A percentile compares a stretch with the other conserved stretches of the same genome.
These are phyloP conservation scores for Anthophora plumipes DNA, from an alignment of 2,888 invertebrate species.

Conservation along the genomic window DNA sequence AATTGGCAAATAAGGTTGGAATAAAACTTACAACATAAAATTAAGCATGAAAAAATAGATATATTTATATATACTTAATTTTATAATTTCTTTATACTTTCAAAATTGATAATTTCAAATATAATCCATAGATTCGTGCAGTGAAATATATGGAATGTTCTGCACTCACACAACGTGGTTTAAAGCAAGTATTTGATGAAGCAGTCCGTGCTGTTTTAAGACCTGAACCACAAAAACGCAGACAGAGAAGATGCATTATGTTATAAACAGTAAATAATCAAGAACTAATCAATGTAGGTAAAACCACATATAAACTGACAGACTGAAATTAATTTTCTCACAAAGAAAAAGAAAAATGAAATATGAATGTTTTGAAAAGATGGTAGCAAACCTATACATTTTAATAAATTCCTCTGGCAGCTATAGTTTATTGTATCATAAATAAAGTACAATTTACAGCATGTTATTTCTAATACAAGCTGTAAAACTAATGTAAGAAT, in stretches of 20 bases:
- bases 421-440: constrained; percentile 71
- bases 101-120: constrained; percentile 10
- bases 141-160: constrained; percentile 99
- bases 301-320: constrained; percentile 65
- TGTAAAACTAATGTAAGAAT: constrained; percentile 61
- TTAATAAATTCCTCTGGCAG: constrained; percentile 73
- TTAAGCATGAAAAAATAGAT: neutral
- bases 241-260: constrained; percentile 95
- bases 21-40: constrained; percentile 5
- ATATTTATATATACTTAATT: too few species aligned
- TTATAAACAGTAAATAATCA: constrained; percentile 86
- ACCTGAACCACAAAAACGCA: constrained; percentile 98
- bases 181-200: constrained; percentile 99
- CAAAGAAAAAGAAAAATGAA: constrained; percentile 46
- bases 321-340: constrained; percentile 67
- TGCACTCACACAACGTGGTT: constrained; percentile 98
- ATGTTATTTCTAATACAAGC: constrained; percentile 63
- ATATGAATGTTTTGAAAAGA: constrained; percentile 60
- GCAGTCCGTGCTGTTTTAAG: constrained; percentile 98
- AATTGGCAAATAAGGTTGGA: constrained; percentile 94
- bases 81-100: neutral
- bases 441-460: constrained; percentile 75
- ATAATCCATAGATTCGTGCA: constrained; percentile 90
- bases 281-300: constrained; percentile 62
- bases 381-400: constrained; percentile 60